Percentiles rank a stretch among this genome's conserved stretches.
Evolutionary conservation across 2,113 vertebrate genomes (phyloP).

Genomic region (Carettochelys insculpta): DNA sequence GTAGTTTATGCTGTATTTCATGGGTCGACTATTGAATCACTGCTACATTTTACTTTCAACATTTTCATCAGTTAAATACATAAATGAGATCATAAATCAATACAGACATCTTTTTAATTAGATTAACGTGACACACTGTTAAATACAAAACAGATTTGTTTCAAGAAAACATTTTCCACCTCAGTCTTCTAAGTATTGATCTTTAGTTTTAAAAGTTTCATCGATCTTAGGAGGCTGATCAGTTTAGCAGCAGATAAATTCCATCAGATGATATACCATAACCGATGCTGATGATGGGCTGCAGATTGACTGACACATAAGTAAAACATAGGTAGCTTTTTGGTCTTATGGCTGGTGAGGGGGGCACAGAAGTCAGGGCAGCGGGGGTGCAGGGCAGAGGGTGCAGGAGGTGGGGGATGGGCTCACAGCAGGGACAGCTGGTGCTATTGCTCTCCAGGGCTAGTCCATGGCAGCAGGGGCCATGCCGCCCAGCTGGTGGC

Average conservation of each 20-base stretch:
- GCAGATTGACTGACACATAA: not conserved
- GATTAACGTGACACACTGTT: not conserved
- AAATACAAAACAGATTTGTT: constrained; percentile 10
- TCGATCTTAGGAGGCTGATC: not conserved
- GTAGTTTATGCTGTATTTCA: not conserved
- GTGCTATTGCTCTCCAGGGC: too few species aligned
- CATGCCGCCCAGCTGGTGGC: too few species aligned
- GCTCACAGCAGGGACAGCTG: too few species aligned
- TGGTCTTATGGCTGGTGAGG: too few species aligned
- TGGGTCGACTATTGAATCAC: not conserved
- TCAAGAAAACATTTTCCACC: not conserved
- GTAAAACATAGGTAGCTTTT: not conserved
- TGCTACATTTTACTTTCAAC: not conserved
- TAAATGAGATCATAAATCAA: not conserved
- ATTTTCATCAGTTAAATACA: not conserved
- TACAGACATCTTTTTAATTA: not conserved
- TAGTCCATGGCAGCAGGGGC: too few species aligned
- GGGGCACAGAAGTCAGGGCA: too few species aligned
- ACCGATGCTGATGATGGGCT: not conserved
- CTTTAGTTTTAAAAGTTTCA: not conserved
- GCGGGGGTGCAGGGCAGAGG: too few species aligned
- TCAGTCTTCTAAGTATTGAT: too few species aligned
- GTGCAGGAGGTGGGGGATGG: too few species aligned
- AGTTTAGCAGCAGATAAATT: not conserved
- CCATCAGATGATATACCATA: not conserved